Evolutionary conservation across 2,888 invertebrate species (phyloP).

Genomic region (Balanococcus diminutus): DNA sequence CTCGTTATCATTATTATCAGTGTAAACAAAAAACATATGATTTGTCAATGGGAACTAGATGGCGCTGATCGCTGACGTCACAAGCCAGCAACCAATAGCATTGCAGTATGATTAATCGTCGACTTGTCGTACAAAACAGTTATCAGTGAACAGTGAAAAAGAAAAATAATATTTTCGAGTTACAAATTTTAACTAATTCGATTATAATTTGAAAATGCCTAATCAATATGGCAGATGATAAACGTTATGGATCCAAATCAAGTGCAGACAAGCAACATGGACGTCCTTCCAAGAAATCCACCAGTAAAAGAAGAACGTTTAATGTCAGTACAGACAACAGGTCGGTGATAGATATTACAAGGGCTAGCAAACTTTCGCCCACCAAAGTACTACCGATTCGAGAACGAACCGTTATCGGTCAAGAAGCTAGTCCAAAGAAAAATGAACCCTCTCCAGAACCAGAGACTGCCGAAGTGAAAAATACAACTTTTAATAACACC

Average conservation of each 20-base stretch:
- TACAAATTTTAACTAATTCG: too few relatives aligned
- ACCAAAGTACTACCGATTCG: conserved; percentile 21
- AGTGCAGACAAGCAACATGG: not conserved
- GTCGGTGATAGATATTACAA: not conserved
- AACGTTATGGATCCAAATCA: not conserved
- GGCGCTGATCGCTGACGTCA: conserved; percentile 3
- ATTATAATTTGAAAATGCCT: not conserved
- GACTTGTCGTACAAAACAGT: not conserved
- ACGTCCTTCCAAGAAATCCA: conserved; percentile 40
- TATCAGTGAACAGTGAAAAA: conserved; percentile 22
- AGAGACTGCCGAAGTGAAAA: not conserved
- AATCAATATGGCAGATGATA: conserved; percentile 44
- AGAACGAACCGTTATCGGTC: conserved; percentile 56
- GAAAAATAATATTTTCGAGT: not conserved
- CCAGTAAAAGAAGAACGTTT: conserved; percentile 47
- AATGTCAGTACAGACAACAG: conserved; percentile 21
- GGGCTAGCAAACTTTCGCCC: not conserved
- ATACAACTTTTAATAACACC: not conserved
- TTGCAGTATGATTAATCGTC: conserved; percentile 18
- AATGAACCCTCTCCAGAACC: not conserved
- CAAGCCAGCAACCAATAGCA: not conserved
- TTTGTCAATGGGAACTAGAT: not conserved
- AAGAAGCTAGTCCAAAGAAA: conserved; percentile 45
- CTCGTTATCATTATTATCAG: conserved; percentile 3
- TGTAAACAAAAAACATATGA: conserved; percentile 26